Conservation (phyloP, 2,113 vertebrate genomes). For the Chrysemys picta region DNA sequence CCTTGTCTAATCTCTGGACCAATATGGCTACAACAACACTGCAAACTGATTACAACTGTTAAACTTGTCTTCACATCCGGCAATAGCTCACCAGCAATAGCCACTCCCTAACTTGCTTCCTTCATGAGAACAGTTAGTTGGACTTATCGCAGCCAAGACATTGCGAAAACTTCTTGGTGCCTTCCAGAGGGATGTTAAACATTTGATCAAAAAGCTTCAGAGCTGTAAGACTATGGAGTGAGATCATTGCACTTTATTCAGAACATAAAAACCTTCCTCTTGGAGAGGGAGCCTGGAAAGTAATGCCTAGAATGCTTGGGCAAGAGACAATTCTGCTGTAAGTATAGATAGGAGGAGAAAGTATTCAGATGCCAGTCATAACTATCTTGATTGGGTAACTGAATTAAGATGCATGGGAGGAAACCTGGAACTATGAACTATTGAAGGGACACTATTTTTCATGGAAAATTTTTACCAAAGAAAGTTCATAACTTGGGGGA, state of each 20-base stretch:
- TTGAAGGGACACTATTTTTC: too few relatives aligned
- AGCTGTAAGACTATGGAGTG: background rate
- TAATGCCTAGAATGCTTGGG: background rate
- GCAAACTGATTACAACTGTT: too few relatives aligned
- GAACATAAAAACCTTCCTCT: background rate
- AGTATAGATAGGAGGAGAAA: background rate
- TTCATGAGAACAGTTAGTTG: background rate
- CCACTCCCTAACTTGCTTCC: background rate
- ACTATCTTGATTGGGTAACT: background rate
- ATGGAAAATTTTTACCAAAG: too few relatives aligned
- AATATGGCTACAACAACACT: background rate
- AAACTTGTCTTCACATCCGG: too few relatives aligned
- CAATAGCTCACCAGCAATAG: background rate
- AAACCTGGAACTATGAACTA: background rate
- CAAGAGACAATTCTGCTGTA: background rate
- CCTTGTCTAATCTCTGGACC: background rate
- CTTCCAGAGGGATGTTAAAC: background rate
- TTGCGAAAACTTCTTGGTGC: background rate
- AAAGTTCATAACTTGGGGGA: rapidly evolving
- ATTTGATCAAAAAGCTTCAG: background rate
- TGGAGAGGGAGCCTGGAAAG: background rate
- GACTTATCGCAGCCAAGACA: background rate
- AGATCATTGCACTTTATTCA: background rate
- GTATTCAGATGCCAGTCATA: too few relatives aligned
- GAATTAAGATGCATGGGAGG: background rate